phyloP scores from a whole-genome alignment of 2,797 vertebrate species.

The Babyrousa celebensis region DNA sequence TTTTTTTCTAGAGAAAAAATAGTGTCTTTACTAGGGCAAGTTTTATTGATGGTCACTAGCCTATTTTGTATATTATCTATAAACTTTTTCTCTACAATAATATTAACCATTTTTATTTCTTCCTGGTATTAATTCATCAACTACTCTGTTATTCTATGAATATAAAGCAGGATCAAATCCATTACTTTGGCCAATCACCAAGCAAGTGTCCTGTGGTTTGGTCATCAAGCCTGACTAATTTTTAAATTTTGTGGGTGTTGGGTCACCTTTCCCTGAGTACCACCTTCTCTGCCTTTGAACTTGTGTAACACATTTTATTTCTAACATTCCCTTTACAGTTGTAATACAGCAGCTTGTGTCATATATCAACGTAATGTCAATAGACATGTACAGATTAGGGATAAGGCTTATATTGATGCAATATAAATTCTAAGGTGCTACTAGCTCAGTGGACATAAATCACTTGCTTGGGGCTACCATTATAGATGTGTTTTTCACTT shows the following conservation, averaged over 20 bases:
- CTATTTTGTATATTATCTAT: not conserved
- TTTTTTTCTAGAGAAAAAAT: not conserved
- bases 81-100: not conserved
- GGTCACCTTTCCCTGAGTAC: not conserved
- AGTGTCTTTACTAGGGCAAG: not conserved
- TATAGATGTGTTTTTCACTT: not conserved
- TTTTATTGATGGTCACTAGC: not conserved
- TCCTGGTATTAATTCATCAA: not conserved
- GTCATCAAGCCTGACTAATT: not conserved
- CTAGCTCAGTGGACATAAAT: no score
- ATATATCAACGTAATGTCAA: not conserved
- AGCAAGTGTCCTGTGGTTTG: not conserved
- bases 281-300: not conserved
- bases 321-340: not conserved
- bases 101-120: constrained; percentile 7
- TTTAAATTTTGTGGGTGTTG: not conserved
- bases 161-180: not conserved
- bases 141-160: not conserved
- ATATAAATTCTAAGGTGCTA: not conserved
- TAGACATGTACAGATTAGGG: not conserved
- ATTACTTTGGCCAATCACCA: not conserved
- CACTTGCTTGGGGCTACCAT: not conserved
- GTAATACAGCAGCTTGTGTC: not conserved
- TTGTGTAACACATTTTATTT: not conserved
- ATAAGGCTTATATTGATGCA: not conserved